These are phyloP conservation scores for Anodontia alba DNA, from an alignment of 2,888 invertebrate species.

Conservation along the genomic window DNA sequence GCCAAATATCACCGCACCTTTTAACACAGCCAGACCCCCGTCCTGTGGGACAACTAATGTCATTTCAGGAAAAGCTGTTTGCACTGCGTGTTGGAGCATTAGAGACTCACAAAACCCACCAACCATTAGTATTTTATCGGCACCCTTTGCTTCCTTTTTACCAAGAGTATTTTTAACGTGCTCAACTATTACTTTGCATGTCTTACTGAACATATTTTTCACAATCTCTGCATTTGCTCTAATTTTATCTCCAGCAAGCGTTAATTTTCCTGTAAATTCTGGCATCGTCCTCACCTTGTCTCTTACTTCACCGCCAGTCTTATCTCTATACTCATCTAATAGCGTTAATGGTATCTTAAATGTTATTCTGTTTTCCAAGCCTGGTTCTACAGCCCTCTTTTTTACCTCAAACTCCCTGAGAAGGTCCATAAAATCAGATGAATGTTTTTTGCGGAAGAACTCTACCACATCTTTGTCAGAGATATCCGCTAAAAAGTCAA, in stretches of 20 bases:
- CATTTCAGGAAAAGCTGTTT: constrained; percentile 23
- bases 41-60: constrained; percentile 50
- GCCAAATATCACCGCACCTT: constrained; percentile 55
- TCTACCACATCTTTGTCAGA: neutral
- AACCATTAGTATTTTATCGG: constrained; percentile 44
- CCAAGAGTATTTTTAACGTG: constrained; percentile 26
- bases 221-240: neutral
- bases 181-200: constrained; percentile 11
- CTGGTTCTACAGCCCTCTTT: neutral
- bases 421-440: constrained; percentile 10
- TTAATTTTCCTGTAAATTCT: neutral
- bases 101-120: constrained; percentile 56
- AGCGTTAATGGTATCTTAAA: constrained; percentile 11
- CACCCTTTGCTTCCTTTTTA: constrained; percentile 18
- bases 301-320: neutral
- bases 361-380: neutral
- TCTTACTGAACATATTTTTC: constrained; percentile 25
- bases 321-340: neutral
- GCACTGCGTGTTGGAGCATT: constrained; percentile 37
- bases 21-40: constrained; percentile 45
- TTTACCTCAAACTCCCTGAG: constrained; percentile 6
- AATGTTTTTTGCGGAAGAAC: neutral
- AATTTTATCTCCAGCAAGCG: neutral
- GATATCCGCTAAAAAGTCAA: neutral
- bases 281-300: neutral